Evolutionary conservation across 2,113 vertebrate genomes (phyloP).

Genomic region (Trichomycterus rosablanca): DNA sequence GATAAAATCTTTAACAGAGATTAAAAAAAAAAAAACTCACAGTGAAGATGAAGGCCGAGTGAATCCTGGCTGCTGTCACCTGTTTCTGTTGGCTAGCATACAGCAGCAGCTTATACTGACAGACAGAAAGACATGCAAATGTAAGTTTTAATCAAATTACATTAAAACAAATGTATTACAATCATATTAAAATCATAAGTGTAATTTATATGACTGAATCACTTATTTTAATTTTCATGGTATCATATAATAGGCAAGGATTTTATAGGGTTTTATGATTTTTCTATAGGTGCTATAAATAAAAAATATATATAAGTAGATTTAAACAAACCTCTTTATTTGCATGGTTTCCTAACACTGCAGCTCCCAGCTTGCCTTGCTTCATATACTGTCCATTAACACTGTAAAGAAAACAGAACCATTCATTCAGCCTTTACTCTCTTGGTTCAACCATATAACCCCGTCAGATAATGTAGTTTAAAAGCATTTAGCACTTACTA

Average conservation of each 20-base stretch:
- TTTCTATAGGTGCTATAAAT: too few species aligned
- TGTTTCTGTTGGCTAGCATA: constrained; percentile 91
- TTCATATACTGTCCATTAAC: constrained; percentile 86
- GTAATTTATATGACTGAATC: too few species aligned
- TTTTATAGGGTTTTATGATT: too few species aligned
- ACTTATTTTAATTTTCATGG: too few species aligned
- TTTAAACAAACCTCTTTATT: constrained; percentile 89
- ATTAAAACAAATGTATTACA: too few species aligned
- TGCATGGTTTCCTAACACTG: constrained; percentile 81
- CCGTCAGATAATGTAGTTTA: too few species aligned
- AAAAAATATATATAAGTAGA: too few species aligned
- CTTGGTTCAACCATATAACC: background rate
- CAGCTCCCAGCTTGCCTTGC: constrained; percentile 93
- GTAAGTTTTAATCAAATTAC: background rate
- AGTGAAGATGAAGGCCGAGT: constrained; percentile 79
- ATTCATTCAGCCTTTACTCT: background rate
- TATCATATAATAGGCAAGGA: too few species aligned
- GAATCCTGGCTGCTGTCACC: constrained; percentile 78
- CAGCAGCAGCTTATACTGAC: constrained; percentile 89
- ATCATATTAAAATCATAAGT: too few species aligned
- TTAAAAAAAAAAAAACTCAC: constrained; percentile 62
- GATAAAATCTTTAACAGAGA: too few species aligned
- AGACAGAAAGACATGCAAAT: constrained; percentile 19
- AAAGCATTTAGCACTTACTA: constrained; percentile 82
- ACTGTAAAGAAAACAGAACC: constrained; percentile 15